These are phyloP conservation scores for Scrobipalpa atriplicella DNA, from an alignment of 2,888 invertebrate genomes.

Conservation along the genomic window DNA sequence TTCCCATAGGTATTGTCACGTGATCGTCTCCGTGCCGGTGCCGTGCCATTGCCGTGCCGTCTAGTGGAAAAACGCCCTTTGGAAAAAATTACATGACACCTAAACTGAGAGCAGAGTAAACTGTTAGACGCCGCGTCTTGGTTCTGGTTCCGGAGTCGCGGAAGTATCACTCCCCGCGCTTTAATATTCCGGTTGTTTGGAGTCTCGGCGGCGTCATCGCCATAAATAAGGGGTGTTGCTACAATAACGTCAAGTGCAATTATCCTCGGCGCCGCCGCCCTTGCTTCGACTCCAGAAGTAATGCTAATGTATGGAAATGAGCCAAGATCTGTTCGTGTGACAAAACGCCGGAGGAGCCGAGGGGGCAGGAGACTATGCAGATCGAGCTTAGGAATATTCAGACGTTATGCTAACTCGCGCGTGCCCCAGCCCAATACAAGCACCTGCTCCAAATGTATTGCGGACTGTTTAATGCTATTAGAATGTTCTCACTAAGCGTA, in stretches of 20 bases:
- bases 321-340: conserved; percentile 43
- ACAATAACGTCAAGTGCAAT: conserved; percentile 40
- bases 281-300: conserved; percentile 43
- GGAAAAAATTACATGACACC: too few species aligned
- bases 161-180: conserved; percentile 20
- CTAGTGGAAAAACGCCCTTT: too few species aligned
- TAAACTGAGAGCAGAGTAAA: conserved; percentile 5
- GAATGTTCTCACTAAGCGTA: background rate
- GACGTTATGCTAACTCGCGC: conserved; percentile 22
- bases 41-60: too few species aligned
- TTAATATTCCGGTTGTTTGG: conserved; percentile 42
- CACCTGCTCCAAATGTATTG: conserved; percentile 21
- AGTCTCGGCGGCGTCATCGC: conserved; percentile 36
- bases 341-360: conserved; percentile 23
- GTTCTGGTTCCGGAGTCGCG: background rate
- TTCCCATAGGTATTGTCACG: too few species aligned
- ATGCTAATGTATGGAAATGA: conserved; percentile 59
- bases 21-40: too few species aligned
- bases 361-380: conserved; percentile 16
- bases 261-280: conserved; percentile 31
- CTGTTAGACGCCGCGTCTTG: conserved; percentile 1
- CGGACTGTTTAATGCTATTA: background rate
- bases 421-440: background rate
- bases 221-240: conserved; percentile 41
- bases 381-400: conserved; percentile 22